Base-by-base conservation (phyloP, 2,888 invertebrate species). In the Ryuthela nishihirai region DNA sequence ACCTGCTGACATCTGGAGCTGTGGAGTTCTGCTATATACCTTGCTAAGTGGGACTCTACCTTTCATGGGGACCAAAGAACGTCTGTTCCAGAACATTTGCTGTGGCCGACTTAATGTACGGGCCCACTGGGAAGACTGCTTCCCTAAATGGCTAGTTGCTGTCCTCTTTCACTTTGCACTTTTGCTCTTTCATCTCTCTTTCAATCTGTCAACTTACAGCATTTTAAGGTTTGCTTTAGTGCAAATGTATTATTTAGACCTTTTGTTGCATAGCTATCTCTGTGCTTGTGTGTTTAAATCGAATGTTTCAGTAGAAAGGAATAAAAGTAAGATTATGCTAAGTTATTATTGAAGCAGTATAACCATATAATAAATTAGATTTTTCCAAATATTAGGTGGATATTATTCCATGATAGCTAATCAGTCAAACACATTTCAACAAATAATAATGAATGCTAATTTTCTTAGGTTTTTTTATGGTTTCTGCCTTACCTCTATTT, bases 1-100 rank as follows among this genome's bases (percentile, higher is more conserved):
- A 74, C 87, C 93, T 1, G 93, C 94, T 66, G 99, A 99, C 76
- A 90, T 98, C 58, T 99, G 99, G 99, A 89, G 94, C 34, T 91
- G 93, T 25, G 98, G 99, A 12, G 89, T 97, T 50, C 81, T 98
- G 69, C 80, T 99, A 41, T 97, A 95, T 74, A 87, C 97, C 18
- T 81, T 99, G 40, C 80, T 99, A 40, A 90, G 93, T 46, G 99
- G 99, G 9, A 86, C 88, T 54, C 80, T 97, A 69, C 99, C 99
- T 12, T 99, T 98, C 74, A 84, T 88, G 67, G 99, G 99, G 46
- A 92, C 94, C 60, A 88, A 91, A 65, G 88, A 95, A 70, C 81
- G 94, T 67, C 82, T 99, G 66, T 90, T 92, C 72, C 91, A 95
- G 72, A 85, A 88, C 48, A 92, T 98, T 69, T 88, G 88, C 71